Conservation (phyloP, 2,113 vertebrate species). For the Pseudopodoces humilis region DNA sequence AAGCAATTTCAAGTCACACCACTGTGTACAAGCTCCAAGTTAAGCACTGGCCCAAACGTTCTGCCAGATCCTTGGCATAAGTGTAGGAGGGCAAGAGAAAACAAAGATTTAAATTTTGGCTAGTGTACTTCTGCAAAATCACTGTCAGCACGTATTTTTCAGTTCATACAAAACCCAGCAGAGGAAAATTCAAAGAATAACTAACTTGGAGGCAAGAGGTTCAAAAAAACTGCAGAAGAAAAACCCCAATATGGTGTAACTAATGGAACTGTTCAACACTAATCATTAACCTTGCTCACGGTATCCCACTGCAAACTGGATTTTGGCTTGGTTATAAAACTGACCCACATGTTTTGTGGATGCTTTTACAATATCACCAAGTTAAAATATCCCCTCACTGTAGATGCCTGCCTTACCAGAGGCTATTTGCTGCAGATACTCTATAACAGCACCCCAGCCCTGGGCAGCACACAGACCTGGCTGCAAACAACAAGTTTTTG, state of each 20-base stretch:
- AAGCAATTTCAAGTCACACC: background rate
- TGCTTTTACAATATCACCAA: background rate
- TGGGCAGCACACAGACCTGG: rapidly evolving
- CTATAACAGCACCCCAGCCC: background rate
- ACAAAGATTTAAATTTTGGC: conserved; percentile 5
- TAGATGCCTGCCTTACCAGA: background rate
- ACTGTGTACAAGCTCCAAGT: background rate
- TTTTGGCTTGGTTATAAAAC: background rate
- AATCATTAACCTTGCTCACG: background rate
- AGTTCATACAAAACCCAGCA: background rate
- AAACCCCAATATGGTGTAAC: background rate
- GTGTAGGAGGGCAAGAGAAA: background rate
- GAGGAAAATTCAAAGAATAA: conserved; percentile 1
- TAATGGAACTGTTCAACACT: background rate
- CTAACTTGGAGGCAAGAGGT: background rate
- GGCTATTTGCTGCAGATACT: background rate
- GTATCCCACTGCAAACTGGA: rapidly evolving
- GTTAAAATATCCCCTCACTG: background rate
- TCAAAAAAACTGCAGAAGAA: background rate
- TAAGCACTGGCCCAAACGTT: background rate
- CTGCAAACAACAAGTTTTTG: background rate
- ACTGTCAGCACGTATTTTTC: background rate
- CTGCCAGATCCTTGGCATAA: background rate
- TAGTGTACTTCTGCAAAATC: background rate
- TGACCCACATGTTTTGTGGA: background rate